Percentiles rank a stretch among this genome's conserved stretches.
Conservation (phyloP, 2,797 vertebrate species). For the Pseudochirops corinnae region DNA sequence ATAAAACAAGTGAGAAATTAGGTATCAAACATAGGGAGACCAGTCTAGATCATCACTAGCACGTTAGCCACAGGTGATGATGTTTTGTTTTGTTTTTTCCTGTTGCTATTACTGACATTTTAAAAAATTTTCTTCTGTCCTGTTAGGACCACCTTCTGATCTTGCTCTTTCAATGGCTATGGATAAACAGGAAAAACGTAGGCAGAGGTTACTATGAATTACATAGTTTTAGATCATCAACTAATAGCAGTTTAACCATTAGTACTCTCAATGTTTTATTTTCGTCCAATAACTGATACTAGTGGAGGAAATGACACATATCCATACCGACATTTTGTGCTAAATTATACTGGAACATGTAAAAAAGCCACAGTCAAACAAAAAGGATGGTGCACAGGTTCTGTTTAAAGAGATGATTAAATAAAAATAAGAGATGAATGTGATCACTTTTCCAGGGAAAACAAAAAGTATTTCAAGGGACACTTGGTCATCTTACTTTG, state of each 20-base stretch:
- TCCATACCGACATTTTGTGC: neutral
- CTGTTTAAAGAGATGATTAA: neutral
- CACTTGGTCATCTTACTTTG: neutral
- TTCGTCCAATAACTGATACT: neutral
- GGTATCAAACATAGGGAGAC: neutral
- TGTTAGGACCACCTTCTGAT: neutral
- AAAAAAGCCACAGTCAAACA: neutral
- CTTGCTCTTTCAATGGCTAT: neutral
- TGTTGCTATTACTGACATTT: neutral
- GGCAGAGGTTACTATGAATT: neutral
- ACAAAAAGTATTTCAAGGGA: neutral
- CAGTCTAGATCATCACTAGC: neutral
- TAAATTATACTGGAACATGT: neutral
- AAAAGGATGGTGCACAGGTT: neutral
- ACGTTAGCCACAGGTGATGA: neutral
- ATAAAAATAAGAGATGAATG: neutral
- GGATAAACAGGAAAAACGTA: neutral
- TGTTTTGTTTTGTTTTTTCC: neutral
- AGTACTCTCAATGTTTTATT: neutral
- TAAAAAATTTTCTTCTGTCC: neutral
- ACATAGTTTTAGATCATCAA: neutral
- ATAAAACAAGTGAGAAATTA: neutral
- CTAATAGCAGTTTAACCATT: neutral
- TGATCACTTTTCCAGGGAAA: neutral
- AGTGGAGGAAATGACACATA: neutral